Percentiles rank a stretch among this genome's conserved stretches.
Conservation (phyloP, 30 jellyfish, hydroid and myxozoan species). For the Aurelia coerulea region DNA sequence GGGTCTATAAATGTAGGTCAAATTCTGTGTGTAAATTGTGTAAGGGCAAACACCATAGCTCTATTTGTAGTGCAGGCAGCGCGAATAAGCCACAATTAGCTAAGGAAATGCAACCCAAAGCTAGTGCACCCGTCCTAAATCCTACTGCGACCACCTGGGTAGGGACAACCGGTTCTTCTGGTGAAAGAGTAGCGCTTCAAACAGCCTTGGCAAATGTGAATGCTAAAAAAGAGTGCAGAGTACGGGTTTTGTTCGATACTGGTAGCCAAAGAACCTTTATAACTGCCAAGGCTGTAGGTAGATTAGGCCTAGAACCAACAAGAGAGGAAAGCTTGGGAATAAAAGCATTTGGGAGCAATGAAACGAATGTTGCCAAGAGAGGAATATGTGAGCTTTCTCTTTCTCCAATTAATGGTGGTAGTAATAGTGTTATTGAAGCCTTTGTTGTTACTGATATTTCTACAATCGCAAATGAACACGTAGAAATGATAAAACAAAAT, state of each 20-base stretch:
- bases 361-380: conserved; percentile 51
- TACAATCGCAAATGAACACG: conserved; percentile 40
- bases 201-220: conserved; percentile 54
- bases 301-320: conserved; percentile 43
- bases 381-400: conserved; percentile 33
- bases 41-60: conserved; percentile 28
- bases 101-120: conserved; percentile 7
- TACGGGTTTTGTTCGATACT: conserved; percentile 35
- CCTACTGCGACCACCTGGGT: conserved; percentile 54
- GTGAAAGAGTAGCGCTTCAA: conserved; percentile 23
- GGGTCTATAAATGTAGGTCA: conserved; percentile 5
- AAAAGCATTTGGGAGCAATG: conserved; percentile 57
- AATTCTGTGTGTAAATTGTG: neutral
- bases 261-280: conserved; percentile 70
- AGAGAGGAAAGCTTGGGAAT: conserved; percentile 61
- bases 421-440: conserved; percentile 26
- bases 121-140: conserved; percentile 59
- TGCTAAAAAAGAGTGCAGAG: conserved; percentile 14
- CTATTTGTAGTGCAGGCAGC: neutral
- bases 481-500: conserved; percentile 24
- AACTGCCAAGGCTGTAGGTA: conserved; percentile 25
- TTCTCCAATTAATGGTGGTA: conserved; percentile 11
- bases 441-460: conserved; percentile 58
- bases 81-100: neutral
- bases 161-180: conserved; percentile 27